phyloP scores from a whole-genome alignment of 2,888 invertebrate species.

The Aethes cnicana region DNA sequence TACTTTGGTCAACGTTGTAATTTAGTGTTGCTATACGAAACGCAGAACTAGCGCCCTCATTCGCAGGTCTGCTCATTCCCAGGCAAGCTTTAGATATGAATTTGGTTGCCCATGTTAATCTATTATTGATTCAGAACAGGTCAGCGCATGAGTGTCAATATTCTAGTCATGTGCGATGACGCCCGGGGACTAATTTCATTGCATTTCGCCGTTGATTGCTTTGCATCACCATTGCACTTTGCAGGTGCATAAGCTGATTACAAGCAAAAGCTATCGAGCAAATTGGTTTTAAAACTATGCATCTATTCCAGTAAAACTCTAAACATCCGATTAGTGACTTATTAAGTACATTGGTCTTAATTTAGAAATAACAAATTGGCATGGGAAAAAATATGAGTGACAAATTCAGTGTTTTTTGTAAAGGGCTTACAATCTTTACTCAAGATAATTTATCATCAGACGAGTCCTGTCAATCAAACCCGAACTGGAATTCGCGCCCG shows the following conservation, averaged over 20 bases:
- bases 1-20: no score
- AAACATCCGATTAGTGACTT: no score
- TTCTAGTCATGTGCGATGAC: not conserved
- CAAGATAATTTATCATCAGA: conserved; percentile 17
- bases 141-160: not conserved
- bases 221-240: not conserved
- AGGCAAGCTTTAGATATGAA: no score
- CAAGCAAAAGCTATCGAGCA: not conserved
- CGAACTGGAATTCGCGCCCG: conserved; percentile 1
- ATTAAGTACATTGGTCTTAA: not conserved
- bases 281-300: not conserved
- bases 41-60: no score
- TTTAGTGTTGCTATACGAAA: no score
- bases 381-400: not conserved
- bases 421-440: not conserved
- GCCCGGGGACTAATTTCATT: not conserved
- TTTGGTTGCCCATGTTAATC: no score
- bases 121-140: not conserved
- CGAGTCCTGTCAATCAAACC: conserved; percentile 12
- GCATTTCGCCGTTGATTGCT: not conserved
- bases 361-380: not conserved
- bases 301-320: not conserved
- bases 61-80: no score
- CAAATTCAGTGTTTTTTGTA: not conserved
- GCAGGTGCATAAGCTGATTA: not conserved